These are phyloP conservation scores for Virgularia gustaviana DNA, from an alignment of 92 coral and sea anemone species.

Conservation along the genomic window DNA sequence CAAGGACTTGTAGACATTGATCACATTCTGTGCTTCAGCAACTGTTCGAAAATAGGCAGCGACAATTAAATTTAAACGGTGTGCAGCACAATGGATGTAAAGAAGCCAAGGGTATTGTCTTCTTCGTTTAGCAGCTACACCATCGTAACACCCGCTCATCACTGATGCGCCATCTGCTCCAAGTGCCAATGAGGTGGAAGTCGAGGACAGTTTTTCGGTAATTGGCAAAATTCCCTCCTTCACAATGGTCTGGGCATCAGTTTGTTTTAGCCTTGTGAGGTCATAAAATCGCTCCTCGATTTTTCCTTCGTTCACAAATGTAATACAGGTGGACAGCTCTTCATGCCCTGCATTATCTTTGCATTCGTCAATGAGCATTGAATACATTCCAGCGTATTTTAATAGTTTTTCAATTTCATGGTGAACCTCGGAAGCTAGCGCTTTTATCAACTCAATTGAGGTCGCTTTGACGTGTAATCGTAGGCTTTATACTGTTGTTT, in stretches of 20 bases:
- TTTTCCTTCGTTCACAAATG: slow-evolving; percentile 25
- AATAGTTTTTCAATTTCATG: background rate
- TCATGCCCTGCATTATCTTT: slow-evolving; percentile 31
- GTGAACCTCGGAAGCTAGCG: slow-evolving; percentile 8
- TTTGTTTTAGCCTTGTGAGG: slow-evolving; percentile 14
- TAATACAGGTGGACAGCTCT: slow-evolving; percentile 27
- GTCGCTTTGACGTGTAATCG: slow-evolving; percentile 2
- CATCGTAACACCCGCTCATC: slow-evolving; percentile 9
- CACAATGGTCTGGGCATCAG: slow-evolving; percentile 30
- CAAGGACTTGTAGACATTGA: slow-evolving; percentile 2
- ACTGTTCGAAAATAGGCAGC: slow-evolving; percentile 7
- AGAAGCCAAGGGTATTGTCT: background rate
- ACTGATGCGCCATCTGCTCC: slow-evolving; percentile 27
- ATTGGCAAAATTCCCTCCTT: slow-evolving; percentile 28
- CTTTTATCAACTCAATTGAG: slow-evolving; percentile 2
- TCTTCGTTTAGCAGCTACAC: slow-evolving; percentile 1
- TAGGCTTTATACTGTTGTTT: slow-evolving; percentile 11
- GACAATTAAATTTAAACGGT: background rate
- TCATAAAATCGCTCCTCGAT: slow-evolving; percentile 22
- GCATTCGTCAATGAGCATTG: slow-evolving; percentile 29
- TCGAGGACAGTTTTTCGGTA: background rate
- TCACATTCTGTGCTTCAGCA: background rate
- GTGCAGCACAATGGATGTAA: slow-evolving; percentile 17
- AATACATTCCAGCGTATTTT: slow-evolving; percentile 27
- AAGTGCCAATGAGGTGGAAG: no score